These are phyloP conservation scores for Zele albiditarsus DNA, from an alignment of 2,888 invertebrate species.

Conservation along the genomic window DNA sequence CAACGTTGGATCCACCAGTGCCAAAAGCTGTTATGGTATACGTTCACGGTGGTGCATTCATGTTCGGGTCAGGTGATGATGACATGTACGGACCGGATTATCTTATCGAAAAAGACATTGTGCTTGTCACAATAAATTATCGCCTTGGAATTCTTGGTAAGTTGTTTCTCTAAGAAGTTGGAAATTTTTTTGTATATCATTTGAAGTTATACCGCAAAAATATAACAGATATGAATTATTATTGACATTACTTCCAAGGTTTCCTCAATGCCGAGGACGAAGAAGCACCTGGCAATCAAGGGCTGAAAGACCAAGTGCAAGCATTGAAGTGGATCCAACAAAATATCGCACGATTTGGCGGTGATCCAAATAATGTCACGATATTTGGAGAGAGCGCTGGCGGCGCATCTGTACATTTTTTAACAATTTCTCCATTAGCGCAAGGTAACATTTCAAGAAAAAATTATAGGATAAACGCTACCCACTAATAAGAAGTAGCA, in stretches of 20 bases:
- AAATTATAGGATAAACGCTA: no score
- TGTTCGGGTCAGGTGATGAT: conserved; percentile 48
- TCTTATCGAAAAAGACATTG: conserved; percentile 58
- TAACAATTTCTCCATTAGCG: conserved; percentile 53
- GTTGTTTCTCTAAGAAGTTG: no score
- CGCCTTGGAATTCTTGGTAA: conserved; percentile 55
- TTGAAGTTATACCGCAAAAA: no score
- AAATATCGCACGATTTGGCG: conserved; percentile 60
- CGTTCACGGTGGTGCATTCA: conserved; percentile 61
- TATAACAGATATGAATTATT: conserved; percentile 49
- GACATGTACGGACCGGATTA: conserved; percentile 60
- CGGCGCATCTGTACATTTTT: conserved; percentile 54
- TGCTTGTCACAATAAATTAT: conserved; percentile 64
- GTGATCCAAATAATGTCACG: conserved; percentile 59
- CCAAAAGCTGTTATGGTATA: conserved; percentile 59
- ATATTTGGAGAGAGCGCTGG: conserved; percentile 63
- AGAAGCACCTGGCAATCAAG: conserved; percentile 59
- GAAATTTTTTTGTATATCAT: no score
- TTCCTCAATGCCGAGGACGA: conserved; percentile 53
- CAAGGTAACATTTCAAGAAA: conserved; percentile 17
- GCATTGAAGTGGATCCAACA: conserved; percentile 57
- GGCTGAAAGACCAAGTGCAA: conserved; percentile 60
- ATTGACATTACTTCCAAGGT: conserved; percentile 42
- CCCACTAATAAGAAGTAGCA: no score
- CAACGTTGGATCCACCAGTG: neutral